These are phyloP conservation scores for Dynastes grantii DNA, from an alignment of 2,888 invertebrate species.

Conservation along the genomic window DNA sequence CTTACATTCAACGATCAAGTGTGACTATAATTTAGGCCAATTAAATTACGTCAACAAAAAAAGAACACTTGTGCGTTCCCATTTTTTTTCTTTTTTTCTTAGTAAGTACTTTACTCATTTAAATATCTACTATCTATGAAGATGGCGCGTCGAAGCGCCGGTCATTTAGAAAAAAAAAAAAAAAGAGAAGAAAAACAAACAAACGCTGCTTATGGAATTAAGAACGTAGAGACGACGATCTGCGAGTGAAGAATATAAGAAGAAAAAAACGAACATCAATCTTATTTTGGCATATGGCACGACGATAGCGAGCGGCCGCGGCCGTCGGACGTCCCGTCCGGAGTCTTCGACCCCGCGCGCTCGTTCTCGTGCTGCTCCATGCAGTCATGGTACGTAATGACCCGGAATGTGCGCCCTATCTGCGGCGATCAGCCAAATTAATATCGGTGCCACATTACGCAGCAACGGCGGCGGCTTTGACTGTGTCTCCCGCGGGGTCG, in stretches of 20 bases:
- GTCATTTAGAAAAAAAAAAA: not conserved
- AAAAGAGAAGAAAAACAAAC: not conserved
- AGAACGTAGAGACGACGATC: not conserved
- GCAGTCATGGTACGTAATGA: constrained; percentile 68
- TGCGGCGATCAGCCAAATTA: constrained; percentile 66
- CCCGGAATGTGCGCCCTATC: constrained; percentile 59
- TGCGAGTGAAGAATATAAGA: not conserved
- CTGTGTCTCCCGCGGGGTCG: constrained; percentile 63
- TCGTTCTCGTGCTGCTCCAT: constrained; percentile 13
- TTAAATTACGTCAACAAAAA: not conserved
- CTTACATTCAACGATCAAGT: not conserved
- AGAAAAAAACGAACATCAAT: constrained; percentile 49
- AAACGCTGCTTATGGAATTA: too few species aligned
- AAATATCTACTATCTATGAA: not conserved
- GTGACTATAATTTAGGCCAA: not conserved
- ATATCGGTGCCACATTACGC: constrained; percentile 67
- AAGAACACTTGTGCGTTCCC: not conserved
- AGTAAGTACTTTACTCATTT: not conserved
- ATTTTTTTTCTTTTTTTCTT: not conserved
- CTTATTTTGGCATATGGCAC: constrained; percentile 57
- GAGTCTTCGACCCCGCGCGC: constrained; percentile 10
- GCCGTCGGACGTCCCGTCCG: constrained; percentile 23
- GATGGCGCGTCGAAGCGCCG: constrained; percentile 4
- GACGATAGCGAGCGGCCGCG: constrained; percentile 45
- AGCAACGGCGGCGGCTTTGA: constrained; percentile 67